These are phyloP conservation scores for Brienomyrus longianalis DNA, from an alignment of 2,113 vertebrate species.

Conservation along the genomic window DNA sequence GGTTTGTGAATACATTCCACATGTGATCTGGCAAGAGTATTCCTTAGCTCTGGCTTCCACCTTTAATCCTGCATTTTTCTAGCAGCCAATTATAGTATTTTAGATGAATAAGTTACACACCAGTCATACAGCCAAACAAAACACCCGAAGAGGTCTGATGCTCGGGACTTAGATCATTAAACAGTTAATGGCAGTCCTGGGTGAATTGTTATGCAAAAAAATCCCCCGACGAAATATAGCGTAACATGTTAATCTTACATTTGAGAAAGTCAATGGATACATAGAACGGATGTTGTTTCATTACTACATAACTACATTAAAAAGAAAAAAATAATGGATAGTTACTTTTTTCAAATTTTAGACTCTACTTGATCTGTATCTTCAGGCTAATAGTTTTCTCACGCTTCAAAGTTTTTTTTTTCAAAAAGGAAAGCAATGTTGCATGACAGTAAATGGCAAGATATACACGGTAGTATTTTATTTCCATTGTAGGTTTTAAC, in stretches of 20 bases:
- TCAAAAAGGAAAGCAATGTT: neutral
- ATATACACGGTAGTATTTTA: neutral
- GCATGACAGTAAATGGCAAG: neutral
- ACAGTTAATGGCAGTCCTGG: too few relatives aligned
- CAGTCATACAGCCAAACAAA: neutral
- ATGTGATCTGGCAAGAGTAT: neutral
- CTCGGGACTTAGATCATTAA: neutral
- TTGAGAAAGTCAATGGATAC: neutral
- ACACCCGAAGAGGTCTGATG: neutral
- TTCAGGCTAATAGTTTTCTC: neutral
- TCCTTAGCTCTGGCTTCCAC: neutral
- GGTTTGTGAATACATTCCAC: neutral
- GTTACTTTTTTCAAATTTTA: neutral
- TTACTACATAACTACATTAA: neutral
- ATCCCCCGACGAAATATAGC: neutral
- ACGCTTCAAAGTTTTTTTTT: neutral
- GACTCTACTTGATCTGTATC: neutral
- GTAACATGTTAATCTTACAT: neutral
- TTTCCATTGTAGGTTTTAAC: neutral
- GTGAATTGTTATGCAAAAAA: too few relatives aligned
- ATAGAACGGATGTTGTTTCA: neutral
- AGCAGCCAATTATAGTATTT: neutral
- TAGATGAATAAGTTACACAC: neutral
- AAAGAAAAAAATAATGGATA: neutral
- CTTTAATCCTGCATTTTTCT: neutral